Percentiles rank a stretch among this genome's conserved stretches.
Evolutionary conservation across 2,113 vertebrate genomes (phyloP).

Genomic region (Microcebus ravelobensis): DNA sequence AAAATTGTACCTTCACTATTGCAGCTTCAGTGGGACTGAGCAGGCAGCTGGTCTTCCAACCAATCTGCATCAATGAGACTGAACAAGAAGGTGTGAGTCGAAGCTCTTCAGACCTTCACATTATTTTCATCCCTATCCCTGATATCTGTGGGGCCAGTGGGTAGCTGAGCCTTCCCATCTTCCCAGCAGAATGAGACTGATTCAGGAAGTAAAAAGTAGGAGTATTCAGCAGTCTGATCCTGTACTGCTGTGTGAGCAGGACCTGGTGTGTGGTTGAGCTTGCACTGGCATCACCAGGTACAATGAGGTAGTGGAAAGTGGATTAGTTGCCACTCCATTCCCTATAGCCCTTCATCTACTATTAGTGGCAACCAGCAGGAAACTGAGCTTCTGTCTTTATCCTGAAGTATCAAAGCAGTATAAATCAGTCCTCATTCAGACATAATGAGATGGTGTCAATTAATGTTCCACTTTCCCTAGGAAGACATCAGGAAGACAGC

Average conservation of each 20-base stretch:
- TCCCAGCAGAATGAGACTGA: background rate
- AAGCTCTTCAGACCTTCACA: too few relatives aligned
- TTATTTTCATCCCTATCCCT: background rate
- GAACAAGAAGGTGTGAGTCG: accelerated
- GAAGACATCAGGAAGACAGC: background rate
- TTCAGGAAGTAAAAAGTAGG: background rate
- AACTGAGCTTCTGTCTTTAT: background rate
- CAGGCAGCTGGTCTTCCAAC: too few relatives aligned
- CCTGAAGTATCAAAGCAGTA: background rate
- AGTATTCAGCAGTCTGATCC: background rate
- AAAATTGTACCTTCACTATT: accelerated
- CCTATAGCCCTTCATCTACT: background rate
- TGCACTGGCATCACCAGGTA: too few relatives aligned
- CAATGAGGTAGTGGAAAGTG: background rate
- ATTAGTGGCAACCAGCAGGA: background rate
- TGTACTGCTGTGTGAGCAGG: background rate
- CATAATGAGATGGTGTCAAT: background rate
- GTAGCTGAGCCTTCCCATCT: background rate
- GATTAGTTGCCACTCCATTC: too few relatives aligned
- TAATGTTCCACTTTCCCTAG: background rate
- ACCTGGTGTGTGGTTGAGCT: background rate
- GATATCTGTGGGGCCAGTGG: background rate
- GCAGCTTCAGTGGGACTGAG: accelerated
- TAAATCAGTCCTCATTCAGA: background rate
- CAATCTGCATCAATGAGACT: background rate